These are phyloP conservation scores for Edolisoma coerulescens DNA, from an alignment of 2,113 vertebrate genomes.

Conservation along the genomic window DNA sequence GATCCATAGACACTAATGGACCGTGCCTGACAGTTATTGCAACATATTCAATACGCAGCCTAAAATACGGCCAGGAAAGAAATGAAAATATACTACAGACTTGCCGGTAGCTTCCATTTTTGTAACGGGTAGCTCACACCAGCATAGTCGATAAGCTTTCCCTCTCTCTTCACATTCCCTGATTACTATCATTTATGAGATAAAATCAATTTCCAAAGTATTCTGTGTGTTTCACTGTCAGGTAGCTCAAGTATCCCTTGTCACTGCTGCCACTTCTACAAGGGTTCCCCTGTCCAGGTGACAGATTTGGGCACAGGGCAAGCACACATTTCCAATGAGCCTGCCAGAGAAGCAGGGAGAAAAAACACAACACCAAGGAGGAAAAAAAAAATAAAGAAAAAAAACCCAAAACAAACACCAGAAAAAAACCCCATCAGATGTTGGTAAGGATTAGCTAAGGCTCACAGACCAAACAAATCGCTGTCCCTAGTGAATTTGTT, in stretches of 20 bases:
- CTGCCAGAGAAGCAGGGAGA: not conserved
- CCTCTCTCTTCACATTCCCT: not conserved
- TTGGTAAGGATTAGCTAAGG: not conserved
- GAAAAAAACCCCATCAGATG: not conserved
- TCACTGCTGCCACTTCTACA: not conserved
- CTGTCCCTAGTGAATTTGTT: slow-evolving; percentile 34
- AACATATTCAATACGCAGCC: slow-evolving; percentile 13
- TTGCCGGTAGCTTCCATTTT: not conserved
- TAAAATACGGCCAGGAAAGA: slow-evolving; percentile 35
- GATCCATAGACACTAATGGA: slow-evolving; percentile 52
- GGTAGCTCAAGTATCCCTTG: not conserved
- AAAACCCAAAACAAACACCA: not conserved
- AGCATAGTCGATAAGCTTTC: not conserved
- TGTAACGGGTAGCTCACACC: not conserved
- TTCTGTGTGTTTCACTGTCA: not conserved
- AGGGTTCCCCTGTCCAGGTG: not conserved
- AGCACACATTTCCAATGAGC: not conserved
- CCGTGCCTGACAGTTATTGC: slow-evolving; percentile 30
- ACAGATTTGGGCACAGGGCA: not conserved
- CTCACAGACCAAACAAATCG: slow-evolving; percentile 4
- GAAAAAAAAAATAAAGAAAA: not conserved
- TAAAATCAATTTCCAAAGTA: not conserved
- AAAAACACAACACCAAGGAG: not conserved
- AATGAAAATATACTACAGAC: slow-evolving; percentile 30
- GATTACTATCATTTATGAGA: not conserved